A percentile compares a stretch with the other conserved stretches of the same genome.
phyloP scores from a whole-genome alignment of 2,888 invertebrate genomes.

The Argyresthia albistria region DNA sequence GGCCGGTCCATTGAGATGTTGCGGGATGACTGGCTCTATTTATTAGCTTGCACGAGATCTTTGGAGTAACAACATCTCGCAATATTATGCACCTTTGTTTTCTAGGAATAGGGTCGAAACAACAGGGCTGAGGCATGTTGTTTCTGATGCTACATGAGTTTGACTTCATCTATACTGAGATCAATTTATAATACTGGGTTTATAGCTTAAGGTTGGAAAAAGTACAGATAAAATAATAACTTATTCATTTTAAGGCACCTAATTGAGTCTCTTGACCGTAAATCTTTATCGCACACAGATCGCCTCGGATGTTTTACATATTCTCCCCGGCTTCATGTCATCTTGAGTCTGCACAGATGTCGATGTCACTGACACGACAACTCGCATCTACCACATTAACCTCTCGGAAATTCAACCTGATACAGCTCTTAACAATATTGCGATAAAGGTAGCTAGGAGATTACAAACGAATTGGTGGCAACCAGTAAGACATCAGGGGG shows the following conservation, averaged over 20 bases:
- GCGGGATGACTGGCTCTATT: neutral
- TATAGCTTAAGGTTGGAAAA: no score
- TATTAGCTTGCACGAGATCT: neutral
- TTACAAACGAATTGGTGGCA: conserved; percentile 16
- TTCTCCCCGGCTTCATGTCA: neutral
- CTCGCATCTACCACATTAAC: neutral
- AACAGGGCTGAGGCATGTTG: no score
- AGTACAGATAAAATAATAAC: no score
- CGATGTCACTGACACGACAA: neutral
- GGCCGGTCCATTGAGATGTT: conserved; percentile 9
- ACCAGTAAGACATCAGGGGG: conserved; percentile 56
- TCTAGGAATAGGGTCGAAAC: no score
- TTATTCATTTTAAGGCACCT: no score
- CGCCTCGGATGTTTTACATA: conserved; percentile 1
- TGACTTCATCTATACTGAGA: no score
- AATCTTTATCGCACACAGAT: no score
- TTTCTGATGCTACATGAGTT: no score
- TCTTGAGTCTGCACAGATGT: conserved; percentile 1
- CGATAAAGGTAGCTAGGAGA: no score
- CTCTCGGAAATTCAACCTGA: neutral
- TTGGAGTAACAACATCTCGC: neutral
- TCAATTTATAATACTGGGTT: no score
- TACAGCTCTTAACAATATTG: neutral
- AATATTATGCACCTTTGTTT: no score
- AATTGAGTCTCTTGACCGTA: no score